phyloP scores from a whole-genome alignment of 2,113 vertebrate genomes.

The Zosterops pallidus region DNA sequence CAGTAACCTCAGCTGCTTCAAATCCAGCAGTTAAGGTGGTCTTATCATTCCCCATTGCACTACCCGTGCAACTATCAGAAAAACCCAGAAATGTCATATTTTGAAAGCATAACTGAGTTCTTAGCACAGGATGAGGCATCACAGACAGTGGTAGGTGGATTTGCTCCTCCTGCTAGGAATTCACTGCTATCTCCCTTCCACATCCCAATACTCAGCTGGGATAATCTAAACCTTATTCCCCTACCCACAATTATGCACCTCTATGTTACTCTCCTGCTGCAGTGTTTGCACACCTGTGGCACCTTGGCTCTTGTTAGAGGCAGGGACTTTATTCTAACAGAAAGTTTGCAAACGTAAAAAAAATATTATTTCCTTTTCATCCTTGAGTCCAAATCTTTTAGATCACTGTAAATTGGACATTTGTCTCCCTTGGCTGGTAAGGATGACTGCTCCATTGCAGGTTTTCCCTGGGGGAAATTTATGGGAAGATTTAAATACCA shows the following conservation, averaged over 20 bases:
- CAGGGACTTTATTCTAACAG: background rate
- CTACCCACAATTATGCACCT: background rate
- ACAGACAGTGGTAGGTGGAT: background rate
- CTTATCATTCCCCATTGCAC: background rate
- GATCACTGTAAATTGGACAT: background rate
- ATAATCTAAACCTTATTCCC: background rate
- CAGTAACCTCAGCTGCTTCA: background rate
- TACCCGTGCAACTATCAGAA: background rate
- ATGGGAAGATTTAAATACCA: background rate
- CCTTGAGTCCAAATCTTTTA: background rate
- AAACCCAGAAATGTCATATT: background rate
- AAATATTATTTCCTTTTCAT: background rate
- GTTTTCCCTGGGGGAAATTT: conserved; percentile 22
- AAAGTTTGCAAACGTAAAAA: background rate
- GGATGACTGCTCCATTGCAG: background rate
- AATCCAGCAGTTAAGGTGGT: background rate
- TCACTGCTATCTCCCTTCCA: background rate
- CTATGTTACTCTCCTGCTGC: background rate
- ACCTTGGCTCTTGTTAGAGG: background rate
- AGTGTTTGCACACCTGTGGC: background rate
- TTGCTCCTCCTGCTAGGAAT: background rate
- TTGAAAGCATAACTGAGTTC: background rate
- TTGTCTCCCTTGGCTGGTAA: background rate
- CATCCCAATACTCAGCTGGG: background rate
- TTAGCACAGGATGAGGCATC: background rate